These are phyloP conservation scores for Dryas iulia DNA, from an alignment of 1,140 invertebrate species.

Conservation along the genomic window DNA sequence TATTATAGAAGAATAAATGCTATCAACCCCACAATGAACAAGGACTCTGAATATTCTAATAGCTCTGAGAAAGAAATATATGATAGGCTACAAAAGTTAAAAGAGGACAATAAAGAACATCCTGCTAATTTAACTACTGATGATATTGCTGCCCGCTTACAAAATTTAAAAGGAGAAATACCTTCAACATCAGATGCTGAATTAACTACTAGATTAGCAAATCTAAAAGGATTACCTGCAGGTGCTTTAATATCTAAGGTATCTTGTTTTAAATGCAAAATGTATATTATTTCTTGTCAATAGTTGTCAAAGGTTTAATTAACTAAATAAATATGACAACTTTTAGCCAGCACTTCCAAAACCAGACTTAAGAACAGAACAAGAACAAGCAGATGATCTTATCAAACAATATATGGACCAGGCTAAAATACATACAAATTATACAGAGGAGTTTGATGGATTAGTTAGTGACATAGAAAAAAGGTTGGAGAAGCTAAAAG, in stretches of 20 bases:
- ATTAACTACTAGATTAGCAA: constrained; percentile 79
- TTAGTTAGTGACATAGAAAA: constrained; percentile 74
- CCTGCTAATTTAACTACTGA: constrained; percentile 49
- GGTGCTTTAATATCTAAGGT: constrained; percentile 47
- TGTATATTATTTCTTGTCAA: background rate
- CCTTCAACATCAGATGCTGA: constrained; percentile 77
- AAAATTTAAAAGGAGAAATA: constrained; percentile 81
- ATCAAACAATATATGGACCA: constrained; percentile 82
- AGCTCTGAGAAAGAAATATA: constrained; percentile 73
- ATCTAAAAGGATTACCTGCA: constrained; percentile 78
- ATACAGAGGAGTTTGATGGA: constrained; percentile 62
- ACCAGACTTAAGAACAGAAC: constrained; percentile 79
- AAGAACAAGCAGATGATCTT: constrained; percentile 83
- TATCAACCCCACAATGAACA: constrained; percentile 7
- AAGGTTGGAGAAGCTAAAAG: constrained; percentile 79
- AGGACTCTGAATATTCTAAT: constrained; percentile 37
- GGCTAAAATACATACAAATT: constrained; percentile 76
- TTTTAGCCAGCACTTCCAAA: constrained; percentile 49
- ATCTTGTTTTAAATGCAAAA: constrained; percentile 5
- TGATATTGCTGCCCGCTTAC: constrained; percentile 81
- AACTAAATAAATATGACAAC: no score
- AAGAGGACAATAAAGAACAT: constrained; percentile 36
- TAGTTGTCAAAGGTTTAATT: no score
- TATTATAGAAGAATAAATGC: constrained; percentile 44
- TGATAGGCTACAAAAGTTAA: constrained; percentile 66